These are phyloP conservation scores for Psylliodes chrysocephalus DNA, from an alignment of 2,888 invertebrate species.

Conservation along the genomic window DNA sequence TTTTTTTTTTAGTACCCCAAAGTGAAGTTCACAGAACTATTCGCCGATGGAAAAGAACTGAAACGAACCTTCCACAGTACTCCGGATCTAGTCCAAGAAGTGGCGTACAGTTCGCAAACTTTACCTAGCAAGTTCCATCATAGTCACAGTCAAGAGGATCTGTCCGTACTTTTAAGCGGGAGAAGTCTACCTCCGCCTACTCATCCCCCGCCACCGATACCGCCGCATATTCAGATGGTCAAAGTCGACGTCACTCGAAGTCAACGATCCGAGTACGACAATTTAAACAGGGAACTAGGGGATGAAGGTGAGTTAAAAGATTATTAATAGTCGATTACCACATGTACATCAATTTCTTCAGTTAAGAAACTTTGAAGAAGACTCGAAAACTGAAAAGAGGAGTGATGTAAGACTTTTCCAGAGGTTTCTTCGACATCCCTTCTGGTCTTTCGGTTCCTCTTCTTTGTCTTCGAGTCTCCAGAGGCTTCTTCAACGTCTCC, in stretches of 20 bases:
- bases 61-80: constrained; percentile 90
- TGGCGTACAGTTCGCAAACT: constrained; percentile 47
- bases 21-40: constrained; percentile 65
- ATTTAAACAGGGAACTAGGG: constrained; percentile 54
- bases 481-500: no score
- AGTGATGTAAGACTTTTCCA: no score
- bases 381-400: no score
- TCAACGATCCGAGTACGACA: constrained; percentile 57
- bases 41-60: constrained; percentile 67
- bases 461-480: no score
- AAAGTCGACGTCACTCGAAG: constrained; percentile 72
- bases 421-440: no score
- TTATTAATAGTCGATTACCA: no score
- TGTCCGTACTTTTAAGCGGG: constrained; percentile 61
- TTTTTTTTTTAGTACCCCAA: constrained; percentile 65
- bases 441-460: no score
- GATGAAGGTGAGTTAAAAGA: constrained; percentile 57
- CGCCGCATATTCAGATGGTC: constrained; percentile 73
- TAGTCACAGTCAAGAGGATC: constrained; percentile 77
- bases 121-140: constrained; percentile 67
- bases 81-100: constrained; percentile 77
- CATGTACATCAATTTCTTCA: no score
- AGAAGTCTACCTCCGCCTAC: constrained; percentile 78
- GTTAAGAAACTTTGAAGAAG: no score
- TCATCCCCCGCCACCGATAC: constrained; percentile 85